Conservation (phyloP, 2,113 vertebrate genomes). For the Campylomormyrus numenius region DNA sequence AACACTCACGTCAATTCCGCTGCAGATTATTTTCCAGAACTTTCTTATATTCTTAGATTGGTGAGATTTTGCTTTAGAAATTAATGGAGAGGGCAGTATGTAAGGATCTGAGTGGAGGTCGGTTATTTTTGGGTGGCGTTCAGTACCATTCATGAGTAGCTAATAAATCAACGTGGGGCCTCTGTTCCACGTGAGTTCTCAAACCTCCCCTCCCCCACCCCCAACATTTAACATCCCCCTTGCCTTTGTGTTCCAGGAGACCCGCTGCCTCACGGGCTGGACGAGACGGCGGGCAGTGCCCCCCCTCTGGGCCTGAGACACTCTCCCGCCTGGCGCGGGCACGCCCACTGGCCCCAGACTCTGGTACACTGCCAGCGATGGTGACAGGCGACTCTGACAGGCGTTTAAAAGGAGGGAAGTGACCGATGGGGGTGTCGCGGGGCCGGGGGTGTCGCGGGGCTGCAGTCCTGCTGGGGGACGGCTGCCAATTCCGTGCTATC, state of each 20-base stretch:
- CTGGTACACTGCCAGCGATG: conserved; percentile 26
- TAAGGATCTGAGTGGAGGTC: background rate
- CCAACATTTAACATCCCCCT: background rate
- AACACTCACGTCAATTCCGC: no score
- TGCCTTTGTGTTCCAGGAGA: conserved; percentile 32
- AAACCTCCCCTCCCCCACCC: background rate
- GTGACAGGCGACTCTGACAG: conserved; percentile 25
- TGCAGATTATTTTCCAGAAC: background rate
- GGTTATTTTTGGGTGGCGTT: background rate
- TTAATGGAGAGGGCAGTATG: background rate
- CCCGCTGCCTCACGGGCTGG: conserved; percentile 13
- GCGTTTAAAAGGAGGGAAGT: conserved; percentile 21
- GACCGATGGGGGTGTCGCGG: background rate
- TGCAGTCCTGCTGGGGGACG: conserved; percentile 4
- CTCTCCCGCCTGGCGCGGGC: background rate
- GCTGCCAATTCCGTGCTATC: conserved; percentile 27
- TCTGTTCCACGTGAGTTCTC: background rate
- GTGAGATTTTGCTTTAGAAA: background rate
- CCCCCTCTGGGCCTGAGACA: background rate
- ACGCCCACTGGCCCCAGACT: conserved; percentile 17
- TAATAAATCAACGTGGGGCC: background rate
- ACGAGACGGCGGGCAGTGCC: background rate
- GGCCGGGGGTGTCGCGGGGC: background rate
- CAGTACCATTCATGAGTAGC: background rate
- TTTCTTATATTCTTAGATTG: background rate